Evolutionary conservation across 2,888 invertebrate genomes (phyloP).

Genomic region (Orgyia antiqua): DNA sequence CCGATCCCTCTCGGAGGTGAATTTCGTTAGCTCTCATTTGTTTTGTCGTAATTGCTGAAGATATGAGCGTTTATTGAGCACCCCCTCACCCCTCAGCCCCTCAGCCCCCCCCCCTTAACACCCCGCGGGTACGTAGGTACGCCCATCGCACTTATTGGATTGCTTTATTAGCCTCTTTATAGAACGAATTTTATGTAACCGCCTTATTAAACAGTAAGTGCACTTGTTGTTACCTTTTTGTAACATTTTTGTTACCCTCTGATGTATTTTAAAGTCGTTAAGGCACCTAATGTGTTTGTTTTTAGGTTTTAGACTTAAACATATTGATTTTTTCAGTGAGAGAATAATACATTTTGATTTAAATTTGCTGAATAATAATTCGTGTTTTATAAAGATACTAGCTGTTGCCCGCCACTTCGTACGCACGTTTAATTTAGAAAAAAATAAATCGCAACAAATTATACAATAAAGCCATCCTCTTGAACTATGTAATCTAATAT

Average conservation of each 20-base stretch:
- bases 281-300: conserved; percentile 1
- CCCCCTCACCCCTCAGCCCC: conserved; percentile 20
- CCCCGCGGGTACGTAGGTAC: conserved; percentile 19
- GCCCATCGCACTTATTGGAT: conserved; percentile 56
- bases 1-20: conserved; percentile 60
- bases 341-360: too few relatives aligned
- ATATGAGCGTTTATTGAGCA: conserved; percentile 58
- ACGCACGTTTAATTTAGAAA: too few relatives aligned
- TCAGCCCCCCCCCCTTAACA: conserved; percentile 12
- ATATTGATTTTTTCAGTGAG: too few relatives aligned
- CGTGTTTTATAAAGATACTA: too few relatives aligned
- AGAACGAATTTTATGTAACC: conserved; percentile 52
- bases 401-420: too few relatives aligned
- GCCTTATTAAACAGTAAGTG: conserved; percentile 40
- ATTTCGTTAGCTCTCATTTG: conserved; percentile 75
- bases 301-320: too few relatives aligned
- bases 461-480: too few relatives aligned
- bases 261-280: conserved; percentile 1
- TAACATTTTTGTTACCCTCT: conserved; percentile 1
- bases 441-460: too few relatives aligned
- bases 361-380: too few relatives aligned
- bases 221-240: conserved; percentile 19
- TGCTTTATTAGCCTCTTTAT: conserved; percentile 54
- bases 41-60: conserved; percentile 72
- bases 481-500: too few relatives aligned